Evolutionary conservation across 2,113 vertebrate species (phyloP), one percentile per base, ranked within the genome.

Genomic region (Balaeniceps rex): DNA sequence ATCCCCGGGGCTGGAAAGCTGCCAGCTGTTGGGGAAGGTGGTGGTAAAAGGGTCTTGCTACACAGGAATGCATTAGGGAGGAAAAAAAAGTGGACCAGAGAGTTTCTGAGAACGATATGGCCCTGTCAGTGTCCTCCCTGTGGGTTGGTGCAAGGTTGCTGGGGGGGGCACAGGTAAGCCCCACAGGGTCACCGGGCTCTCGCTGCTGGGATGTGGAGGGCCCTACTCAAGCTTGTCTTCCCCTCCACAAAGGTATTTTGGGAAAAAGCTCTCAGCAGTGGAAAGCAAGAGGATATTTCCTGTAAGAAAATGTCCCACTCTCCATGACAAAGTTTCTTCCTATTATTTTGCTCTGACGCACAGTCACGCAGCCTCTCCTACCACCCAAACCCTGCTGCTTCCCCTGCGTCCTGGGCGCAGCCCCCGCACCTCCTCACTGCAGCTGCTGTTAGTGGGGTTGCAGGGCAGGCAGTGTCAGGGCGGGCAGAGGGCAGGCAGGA

Each of bases 291-390:
- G n/a, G 47, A 24, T 31, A 15, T 25, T 76, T 69, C 33, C 33
- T 64, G 52, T 46, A 83, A 76, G 44, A 47, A 88, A 86, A 69
- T 16, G 52, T 2, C 31, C 25, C 44, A 12, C 29, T 74, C 64
- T 65, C 68, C 36, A 72, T 83, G 49, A 42, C 23, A n/a, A 71
- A 64, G 25, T 13, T 86, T 78, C 46, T 84, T 79, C 42, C 36
- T 65, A 7, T 54, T 74, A 19, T 83, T 86, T 91, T 25, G 11
- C 54, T 77, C 24, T 0, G 4, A 7, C 0, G 0, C 0, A 0
- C 38, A 33, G 61, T 44, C 38, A 36, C 10, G 3, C n/a, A 47
- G 68, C n/a, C 58, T 65, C 40, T 83, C n/a, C 70, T 26, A 23
- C 25, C 42, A 68, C 19, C 21, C 65, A 79, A 65, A 25, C 21